phyloP scores from a whole-genome alignment of 2,888 invertebrate species.

The Carcina quercana region DNA sequence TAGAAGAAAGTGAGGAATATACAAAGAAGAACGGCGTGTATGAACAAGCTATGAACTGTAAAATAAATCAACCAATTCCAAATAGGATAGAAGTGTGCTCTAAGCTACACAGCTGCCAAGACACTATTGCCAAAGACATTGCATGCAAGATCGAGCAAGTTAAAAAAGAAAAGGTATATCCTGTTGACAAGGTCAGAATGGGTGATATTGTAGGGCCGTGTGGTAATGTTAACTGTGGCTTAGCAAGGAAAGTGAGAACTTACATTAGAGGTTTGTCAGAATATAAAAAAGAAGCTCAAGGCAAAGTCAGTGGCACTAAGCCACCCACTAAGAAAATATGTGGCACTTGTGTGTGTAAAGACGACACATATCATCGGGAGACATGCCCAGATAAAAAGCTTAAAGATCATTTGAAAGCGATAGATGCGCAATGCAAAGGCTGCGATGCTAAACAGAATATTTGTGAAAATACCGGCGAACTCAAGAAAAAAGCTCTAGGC shows the following conservation, averaged over 20 bases:
- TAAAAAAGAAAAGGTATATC: conserved; percentile 26
- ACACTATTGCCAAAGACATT: conserved; percentile 20
- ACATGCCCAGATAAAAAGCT: conserved; percentile 13
- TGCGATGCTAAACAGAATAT: too few species aligned
- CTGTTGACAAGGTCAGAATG: conserved; percentile 57
- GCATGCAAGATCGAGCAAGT: conserved; percentile 32
- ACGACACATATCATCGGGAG: conserved; percentile 33
- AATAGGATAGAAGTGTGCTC: conserved; percentile 57
- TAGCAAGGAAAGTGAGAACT: conserved; percentile 57
- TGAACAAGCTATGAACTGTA: too few species aligned
- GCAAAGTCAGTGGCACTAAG: conserved; percentile 22
- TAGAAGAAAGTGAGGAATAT: too few species aligned
- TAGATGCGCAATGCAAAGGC: conserved; percentile 41
- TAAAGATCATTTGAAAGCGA: too few species aligned
- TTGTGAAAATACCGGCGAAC: too few species aligned
- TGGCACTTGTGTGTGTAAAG: conserved; percentile 54
- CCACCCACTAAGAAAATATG: conserved; percentile 37
- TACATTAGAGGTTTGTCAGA: conserved; percentile 53
- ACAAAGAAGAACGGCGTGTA: too few species aligned
- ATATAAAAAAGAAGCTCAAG: conserved; percentile 43
- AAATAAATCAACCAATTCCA: conserved; percentile 31
- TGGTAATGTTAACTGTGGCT: conserved; percentile 54
- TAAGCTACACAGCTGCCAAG: conserved; percentile 50
- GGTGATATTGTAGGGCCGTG: conserved; percentile 64
- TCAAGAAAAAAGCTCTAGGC: too few species aligned